Conservation (phyloP, 2,113 vertebrate species). For the Notechis scutatus region DNA sequence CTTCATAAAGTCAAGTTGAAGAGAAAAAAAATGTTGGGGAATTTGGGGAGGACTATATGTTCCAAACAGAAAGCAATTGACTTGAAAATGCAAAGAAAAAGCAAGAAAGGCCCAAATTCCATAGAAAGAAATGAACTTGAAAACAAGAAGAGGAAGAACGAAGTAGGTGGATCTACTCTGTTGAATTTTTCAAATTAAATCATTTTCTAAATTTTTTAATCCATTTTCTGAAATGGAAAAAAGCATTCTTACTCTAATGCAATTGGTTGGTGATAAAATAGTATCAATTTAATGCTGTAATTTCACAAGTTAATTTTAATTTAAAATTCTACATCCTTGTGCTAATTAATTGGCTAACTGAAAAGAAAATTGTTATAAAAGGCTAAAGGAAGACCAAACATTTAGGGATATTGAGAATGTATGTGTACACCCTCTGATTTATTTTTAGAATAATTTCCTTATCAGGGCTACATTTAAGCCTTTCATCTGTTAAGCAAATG, state of each 20-base stretch:
- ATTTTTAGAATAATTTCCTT: background rate
- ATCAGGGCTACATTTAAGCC: background rate
- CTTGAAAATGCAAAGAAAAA: slow-evolving; percentile 65
- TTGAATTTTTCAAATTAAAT: background rate
- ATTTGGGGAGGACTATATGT: slow-evolving; percentile 16
- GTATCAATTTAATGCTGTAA: background rate
- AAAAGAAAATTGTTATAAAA: background rate
- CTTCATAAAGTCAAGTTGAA: slow-evolving; percentile 33
- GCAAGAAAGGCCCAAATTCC: slow-evolving; percentile 38
- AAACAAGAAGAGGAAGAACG: slow-evolving; percentile 41
- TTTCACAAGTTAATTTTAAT: background rate
- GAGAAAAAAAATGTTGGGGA: slow-evolving; percentile 28
- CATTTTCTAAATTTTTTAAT: background rate
- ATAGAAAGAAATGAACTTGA: slow-evolving; percentile 22
- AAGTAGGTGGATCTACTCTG: slow-evolving; percentile 52
- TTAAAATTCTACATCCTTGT: background rate
- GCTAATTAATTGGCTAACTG: background rate
- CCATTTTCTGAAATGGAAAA: background rate
- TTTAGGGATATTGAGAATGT: background rate
- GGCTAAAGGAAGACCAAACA: background rate
- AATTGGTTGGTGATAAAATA: background rate
- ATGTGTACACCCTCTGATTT: background rate
- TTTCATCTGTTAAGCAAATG: background rate
- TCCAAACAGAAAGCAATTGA: slow-evolving; percentile 45
- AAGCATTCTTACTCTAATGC: no score